Evolutionary conservation across 2,113 vertebrate genomes (phyloP).

Genomic region (Ardeotis arabs): DNA sequence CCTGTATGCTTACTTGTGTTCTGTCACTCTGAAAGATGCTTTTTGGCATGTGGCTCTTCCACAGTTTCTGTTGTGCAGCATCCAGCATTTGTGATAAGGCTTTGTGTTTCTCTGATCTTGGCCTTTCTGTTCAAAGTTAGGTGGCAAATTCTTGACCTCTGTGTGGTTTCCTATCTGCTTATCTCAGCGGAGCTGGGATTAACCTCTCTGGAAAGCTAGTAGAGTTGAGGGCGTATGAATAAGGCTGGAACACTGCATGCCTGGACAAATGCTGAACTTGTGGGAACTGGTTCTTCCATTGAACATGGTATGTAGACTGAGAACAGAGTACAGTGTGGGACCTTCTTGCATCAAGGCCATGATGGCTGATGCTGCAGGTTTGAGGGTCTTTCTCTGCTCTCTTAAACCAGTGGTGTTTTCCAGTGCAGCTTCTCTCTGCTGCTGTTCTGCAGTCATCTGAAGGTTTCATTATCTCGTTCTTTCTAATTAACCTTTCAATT

Average conservation of each 20-base stretch:
- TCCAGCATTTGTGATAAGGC: neutral
- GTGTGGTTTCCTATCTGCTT: neutral
- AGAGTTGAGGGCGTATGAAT: neutral
- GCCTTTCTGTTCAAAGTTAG: neutral
- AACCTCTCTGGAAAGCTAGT: neutral
- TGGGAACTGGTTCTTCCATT: neutral
- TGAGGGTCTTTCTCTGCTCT: neutral
- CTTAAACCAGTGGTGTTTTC: neutral
- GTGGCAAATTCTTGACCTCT: conserved; percentile 16
- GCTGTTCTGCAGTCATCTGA: neutral
- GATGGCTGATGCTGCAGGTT: neutral
- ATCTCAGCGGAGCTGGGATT: neutral
- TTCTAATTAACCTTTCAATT: neutral
- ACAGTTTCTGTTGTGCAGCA: neutral
- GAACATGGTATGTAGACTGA: neutral
- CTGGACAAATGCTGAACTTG: neutral
- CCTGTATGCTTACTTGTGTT: neutral
- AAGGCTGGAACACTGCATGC: neutral
- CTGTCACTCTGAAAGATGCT: neutral
- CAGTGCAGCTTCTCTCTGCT: neutral
- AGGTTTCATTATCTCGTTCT: neutral
- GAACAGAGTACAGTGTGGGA: neutral
- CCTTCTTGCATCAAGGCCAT: neutral
- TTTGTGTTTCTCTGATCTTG: neutral
- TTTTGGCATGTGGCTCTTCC: neutral